Evolutionary conservation across 2,113 vertebrate genomes (phyloP).

Genomic region (Lota lota): DNA sequence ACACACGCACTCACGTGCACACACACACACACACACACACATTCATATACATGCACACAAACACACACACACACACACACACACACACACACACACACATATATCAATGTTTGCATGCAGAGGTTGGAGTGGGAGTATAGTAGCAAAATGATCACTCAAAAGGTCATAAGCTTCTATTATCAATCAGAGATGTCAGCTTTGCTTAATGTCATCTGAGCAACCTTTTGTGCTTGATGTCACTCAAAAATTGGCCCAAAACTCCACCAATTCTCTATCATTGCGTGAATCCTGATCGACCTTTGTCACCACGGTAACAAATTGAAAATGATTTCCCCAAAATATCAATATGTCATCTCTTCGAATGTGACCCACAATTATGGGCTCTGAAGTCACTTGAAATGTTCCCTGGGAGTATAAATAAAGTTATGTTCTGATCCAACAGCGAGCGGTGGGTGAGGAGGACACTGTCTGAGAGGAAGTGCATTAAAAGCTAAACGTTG

Average conservation of each 20-base stretch:
- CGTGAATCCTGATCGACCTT: slow-evolving; percentile 58
- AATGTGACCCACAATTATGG: not conserved
- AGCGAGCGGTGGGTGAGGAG: too few relatives aligned
- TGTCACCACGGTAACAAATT: slow-evolving; percentile 54
- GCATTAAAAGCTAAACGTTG: slow-evolving; percentile 2
- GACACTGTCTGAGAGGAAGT: not conserved
- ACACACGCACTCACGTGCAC: too few relatives aligned
- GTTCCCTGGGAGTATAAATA: too few relatives aligned
- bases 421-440: too few relatives aligned
- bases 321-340: slow-evolving; percentile 29
- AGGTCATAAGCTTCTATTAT: slow-evolving; percentile 70
- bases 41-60: too few relatives aligned
- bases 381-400: not conserved
- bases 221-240: slow-evolving; percentile 68
- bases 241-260: slow-evolving; percentile 50
- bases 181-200: slow-evolving; percentile 64
- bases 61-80: too few relatives aligned
- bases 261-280: slow-evolving; percentile 51
- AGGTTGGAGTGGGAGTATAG: too few relatives aligned
- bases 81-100: too few relatives aligned
- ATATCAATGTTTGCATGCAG: too few relatives aligned
- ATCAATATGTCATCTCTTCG: slow-evolving; percentile 43
- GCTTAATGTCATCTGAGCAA: slow-evolving; percentile 75
- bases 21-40: slow-evolving; percentile 10
- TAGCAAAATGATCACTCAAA: slow-evolving; percentile 34